A percentile compares a stretch with the other conserved stretches of the same genome.
Conservation (phyloP, 1,140 invertebrate species). For the Metaphire vulgaris region DNA sequence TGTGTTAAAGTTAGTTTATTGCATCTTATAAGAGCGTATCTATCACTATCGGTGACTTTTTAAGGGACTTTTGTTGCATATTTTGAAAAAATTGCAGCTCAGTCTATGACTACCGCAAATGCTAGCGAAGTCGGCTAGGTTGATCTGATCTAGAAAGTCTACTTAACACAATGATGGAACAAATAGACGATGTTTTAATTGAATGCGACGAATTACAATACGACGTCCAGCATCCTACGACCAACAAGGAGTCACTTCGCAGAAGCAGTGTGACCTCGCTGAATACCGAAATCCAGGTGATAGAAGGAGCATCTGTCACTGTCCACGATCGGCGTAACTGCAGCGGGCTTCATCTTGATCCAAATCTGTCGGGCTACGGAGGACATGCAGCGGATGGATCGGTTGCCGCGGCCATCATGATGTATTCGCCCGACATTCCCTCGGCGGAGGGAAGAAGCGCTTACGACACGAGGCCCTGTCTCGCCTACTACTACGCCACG, state of each 20-base stretch:
- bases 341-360: not conserved
- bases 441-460: not conserved
- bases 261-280: not conserved
- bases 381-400: not conserved
- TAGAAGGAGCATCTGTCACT: not conserved
- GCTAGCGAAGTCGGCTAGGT: too few relatives aligned
- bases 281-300: not conserved
- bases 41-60: too few relatives aligned
- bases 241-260: too few relatives aligned
- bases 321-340: not conserved
- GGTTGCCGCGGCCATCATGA: not conserved
- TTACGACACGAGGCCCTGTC: not conserved
- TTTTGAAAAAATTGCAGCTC: too few relatives aligned
- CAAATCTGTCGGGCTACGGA: not conserved
- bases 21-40: too few relatives aligned
- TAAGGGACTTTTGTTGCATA: too few relatives aligned
- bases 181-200: not conserved
- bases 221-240: too few relatives aligned
- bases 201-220: too few relatives aligned
- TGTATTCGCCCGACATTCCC: not conserved
- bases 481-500: not conserved
- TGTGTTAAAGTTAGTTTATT: too few relatives aligned
- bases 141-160: too few relatives aligned
- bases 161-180: too few relatives aligned
- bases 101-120: too few relatives aligned